Percentiles rank a stretch among this genome's conserved stretches.
These are phyloP conservation scores for Clunio marinus DNA, from an alignment of 2,888 invertebrate species.

Conservation along the genomic window DNA sequence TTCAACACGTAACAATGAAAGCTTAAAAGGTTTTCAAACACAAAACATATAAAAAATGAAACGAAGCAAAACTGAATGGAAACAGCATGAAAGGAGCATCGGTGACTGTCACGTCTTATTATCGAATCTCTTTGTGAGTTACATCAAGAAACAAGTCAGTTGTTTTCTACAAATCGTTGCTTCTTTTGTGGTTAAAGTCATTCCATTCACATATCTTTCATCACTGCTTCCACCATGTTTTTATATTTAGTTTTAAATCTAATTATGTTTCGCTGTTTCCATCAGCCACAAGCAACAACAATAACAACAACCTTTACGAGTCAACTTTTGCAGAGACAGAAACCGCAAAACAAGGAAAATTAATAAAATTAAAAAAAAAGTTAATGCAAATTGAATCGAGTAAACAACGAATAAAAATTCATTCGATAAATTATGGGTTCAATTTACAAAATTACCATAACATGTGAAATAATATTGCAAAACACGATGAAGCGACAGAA, in stretches of 20 bases:
- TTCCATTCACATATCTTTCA: background rate
- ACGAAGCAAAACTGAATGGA: background rate
- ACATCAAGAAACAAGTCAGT: background rate
- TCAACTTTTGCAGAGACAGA: too few relatives aligned
- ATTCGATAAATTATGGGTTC: constrained; percentile 32
- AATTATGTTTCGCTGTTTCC: background rate
- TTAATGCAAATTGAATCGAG: constrained; percentile 33
- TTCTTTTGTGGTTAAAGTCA: constrained; percentile 3
- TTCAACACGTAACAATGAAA: background rate
- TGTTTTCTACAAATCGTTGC: background rate
- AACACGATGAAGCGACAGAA: background rate
- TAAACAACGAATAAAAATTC: constrained; percentile 6
- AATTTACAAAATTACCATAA: constrained; percentile 26
- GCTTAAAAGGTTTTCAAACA: too few relatives aligned
- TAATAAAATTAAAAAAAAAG: background rate
- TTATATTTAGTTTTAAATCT: constrained; percentile 13
- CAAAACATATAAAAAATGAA: background rate
- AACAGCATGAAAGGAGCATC: background rate
- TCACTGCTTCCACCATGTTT: background rate
- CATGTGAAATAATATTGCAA: constrained; percentile 22
- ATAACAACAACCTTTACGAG: too few relatives aligned
- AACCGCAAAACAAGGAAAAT: background rate
- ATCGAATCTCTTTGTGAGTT: background rate
- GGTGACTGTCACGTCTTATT: background rate
- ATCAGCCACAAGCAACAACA: background rate